These are phyloP conservation scores for Galaxias olidus DNA, from an alignment of 2,797 vertebrate species.

Conservation along the genomic window DNA sequence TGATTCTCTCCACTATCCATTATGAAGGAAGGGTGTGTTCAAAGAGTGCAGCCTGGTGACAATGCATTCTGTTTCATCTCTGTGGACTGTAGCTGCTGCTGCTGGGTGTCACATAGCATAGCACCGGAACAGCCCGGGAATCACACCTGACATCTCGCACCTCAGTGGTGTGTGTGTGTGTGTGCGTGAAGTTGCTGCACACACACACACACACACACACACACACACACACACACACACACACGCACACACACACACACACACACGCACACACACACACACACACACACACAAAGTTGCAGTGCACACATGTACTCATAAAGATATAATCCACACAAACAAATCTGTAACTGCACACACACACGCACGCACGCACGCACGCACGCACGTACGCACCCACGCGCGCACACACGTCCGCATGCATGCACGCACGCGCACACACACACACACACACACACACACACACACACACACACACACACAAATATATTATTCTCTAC, in stretches of 20 bases:
- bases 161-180: not conserved
- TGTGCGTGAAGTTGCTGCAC: not conserved
- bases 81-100: not conserved
- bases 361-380: not conserved
- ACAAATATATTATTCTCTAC: constrained; percentile 8
- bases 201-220: not conserved
- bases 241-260: not conserved
- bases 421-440: not conserved
- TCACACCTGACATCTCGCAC: constrained; percentile 27
- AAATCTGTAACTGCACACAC: not conserved
- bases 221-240: not conserved
- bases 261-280: constrained; percentile 1
- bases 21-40: constrained; percentile 72
- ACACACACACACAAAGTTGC: not conserved
- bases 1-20: constrained; percentile 67
- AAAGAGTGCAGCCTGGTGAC: constrained; percentile 68
- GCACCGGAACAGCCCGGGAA: too few relatives aligned
- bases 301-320: not conserved
- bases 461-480: not conserved
- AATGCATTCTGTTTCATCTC: constrained; percentile 76
- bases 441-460: constrained; percentile 2
- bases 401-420: not conserved
- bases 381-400: not conserved
- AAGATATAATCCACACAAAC: too few relatives aligned
- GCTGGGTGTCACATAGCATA: too few relatives aligned